Evolutionary conservation across 2,113 vertebrate genomes (phyloP).

Genomic region (Carassius gibelio): DNA sequence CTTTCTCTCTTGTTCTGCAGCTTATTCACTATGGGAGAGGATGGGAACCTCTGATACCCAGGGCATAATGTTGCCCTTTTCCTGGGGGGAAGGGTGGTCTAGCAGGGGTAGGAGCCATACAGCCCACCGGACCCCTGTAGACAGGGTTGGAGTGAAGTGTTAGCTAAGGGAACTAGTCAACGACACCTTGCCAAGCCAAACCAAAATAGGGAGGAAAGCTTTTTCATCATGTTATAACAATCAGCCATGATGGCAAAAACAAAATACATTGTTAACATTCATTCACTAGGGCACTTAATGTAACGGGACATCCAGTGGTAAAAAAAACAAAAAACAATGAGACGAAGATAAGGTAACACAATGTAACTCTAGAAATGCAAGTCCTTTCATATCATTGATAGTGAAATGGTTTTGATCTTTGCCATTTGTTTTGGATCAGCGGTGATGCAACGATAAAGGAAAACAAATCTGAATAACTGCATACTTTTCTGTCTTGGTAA

Average conservation of each 20-base stretch:
- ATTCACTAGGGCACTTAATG: conserved; percentile 21
- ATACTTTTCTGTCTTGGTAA: conserved; percentile 71
- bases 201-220: conserved; percentile 84
- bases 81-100: conserved; percentile 90
- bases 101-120: conserved; percentile 81
- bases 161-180: conserved; percentile 85
- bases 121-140: conserved; percentile 87
- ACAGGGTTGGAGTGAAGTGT: conserved; percentile 94
- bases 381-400: conserved; percentile 24
- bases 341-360: conserved; percentile 3
- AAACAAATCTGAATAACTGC: neutral
- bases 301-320: conserved; percentile 33
- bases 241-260: conserved; percentile 53
- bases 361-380: conserved; percentile 8
- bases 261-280: conserved; percentile 15
- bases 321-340: neutral
- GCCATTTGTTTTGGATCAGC: too few species aligned
- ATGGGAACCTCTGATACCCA: conserved; percentile 91
- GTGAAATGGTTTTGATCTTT: neutral
- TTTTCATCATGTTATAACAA: conserved; percentile 63
- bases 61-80: conserved; percentile 96
- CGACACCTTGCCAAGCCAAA: conserved; percentile 75
- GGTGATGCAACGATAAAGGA: neutral
- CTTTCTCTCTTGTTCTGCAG: conserved; percentile 68
- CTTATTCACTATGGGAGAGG: conserved; percentile 86